phyloP scores from a whole-genome alignment of 2,888 invertebrate species.

The Masnerella sp. region DNA sequence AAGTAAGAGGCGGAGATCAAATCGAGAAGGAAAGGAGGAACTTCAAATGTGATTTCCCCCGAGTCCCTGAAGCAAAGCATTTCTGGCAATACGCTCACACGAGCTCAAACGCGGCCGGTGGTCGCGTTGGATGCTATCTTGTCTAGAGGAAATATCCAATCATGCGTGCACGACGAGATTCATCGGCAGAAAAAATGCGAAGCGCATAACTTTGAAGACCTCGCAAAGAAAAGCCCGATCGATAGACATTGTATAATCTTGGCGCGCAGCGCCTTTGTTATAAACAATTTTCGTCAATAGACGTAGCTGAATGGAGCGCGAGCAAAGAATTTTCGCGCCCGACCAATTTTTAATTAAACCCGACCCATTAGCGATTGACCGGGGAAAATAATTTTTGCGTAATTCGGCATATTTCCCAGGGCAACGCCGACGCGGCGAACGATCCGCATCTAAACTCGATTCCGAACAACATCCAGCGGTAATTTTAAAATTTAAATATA shows the following conservation, averaged over 20 bases:
- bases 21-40: constrained; percentile 69
- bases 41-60: constrained; percentile 77
- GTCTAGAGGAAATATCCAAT: constrained; percentile 72
- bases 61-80: constrained; percentile 75
- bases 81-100: constrained; percentile 73
- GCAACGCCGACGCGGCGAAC: too few relatives aligned
- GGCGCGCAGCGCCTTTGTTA: constrained; percentile 29
- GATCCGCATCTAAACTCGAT: too few relatives aligned
- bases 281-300: constrained; percentile 42
- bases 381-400: too few relatives aligned
- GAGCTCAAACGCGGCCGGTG: constrained; percentile 64
- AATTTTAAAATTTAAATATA: too few relatives aligned
- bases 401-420: too few relatives aligned
- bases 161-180: constrained; percentile 75
- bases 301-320: constrained; percentile 10
- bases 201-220: constrained; percentile 57
- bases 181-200: constrained; percentile 64
- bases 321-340: constrained; percentile 5
- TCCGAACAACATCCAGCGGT: too few relatives aligned
- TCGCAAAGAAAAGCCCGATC: constrained; percentile 49
- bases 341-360: constrained; percentile 12
- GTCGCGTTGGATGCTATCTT: constrained; percentile 69
- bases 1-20: constrained; percentile 61
- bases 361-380: too few relatives aligned
- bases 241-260: constrained; percentile 40